A percentile compares a stretch with the other conserved stretches of the same genome.
Conservation (phyloP, 2,797 vertebrate genomes). For the Aeoliscus strigatus region DNA sequence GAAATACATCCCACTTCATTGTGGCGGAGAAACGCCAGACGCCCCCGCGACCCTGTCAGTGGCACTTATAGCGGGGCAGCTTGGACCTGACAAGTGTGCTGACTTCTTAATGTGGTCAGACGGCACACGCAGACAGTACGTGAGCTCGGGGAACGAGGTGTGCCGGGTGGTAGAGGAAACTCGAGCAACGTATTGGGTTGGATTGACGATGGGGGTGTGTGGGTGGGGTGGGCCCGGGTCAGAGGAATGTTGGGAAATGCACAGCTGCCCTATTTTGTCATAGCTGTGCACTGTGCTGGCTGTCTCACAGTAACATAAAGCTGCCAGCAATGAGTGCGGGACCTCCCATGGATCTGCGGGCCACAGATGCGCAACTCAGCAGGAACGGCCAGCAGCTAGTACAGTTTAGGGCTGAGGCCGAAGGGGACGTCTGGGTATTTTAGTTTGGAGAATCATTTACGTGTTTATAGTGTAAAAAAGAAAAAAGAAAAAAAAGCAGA, state of each 20-base stretch:
- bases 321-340: constrained; percentile 55
- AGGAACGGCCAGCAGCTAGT: constrained; percentile 15
- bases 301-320: constrained; percentile 62
- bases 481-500: too few relatives aligned
- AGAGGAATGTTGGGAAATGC: constrained; percentile 67
- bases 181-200: constrained; percentile 29
- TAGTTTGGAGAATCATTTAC: too few relatives aligned
- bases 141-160: constrained; percentile 7
- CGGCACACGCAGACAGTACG: too few relatives aligned
- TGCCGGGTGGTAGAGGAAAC: constrained; percentile 43
- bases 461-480: too few relatives aligned
- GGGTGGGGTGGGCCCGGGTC: constrained; percentile 13
- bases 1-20: too few relatives aligned
- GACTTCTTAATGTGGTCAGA: constrained; percentile 68
- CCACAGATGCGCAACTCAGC: constrained; percentile 39
- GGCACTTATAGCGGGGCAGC: constrained; percentile 30
- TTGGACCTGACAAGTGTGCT: constrained; percentile 48
- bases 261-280: constrained; percentile 76
- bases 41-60: constrained; percentile 43
- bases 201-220: constrained; percentile 2
- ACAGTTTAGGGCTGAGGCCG: too few relatives aligned
- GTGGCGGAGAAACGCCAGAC: too few relatives aligned
- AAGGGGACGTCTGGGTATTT: too few relatives aligned
- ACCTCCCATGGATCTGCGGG: constrained; percentile 50
- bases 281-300: constrained; percentile 30